Percentiles rank a stretch among this genome's conserved stretches.
Evolutionary conservation across 2,888 invertebrate species (phyloP).

Genomic region (Eilema depressum): DNA sequence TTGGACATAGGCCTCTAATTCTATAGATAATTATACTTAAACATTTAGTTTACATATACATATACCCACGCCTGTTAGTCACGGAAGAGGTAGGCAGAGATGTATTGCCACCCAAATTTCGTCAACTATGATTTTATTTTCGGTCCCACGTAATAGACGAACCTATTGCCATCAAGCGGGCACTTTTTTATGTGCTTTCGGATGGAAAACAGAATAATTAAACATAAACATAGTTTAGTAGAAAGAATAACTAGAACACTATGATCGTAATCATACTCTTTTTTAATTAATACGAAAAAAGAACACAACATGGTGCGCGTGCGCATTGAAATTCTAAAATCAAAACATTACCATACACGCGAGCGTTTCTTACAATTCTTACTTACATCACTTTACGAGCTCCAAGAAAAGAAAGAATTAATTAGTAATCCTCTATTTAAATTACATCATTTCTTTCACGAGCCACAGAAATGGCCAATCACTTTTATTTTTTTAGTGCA

Average conservation of each 20-base stretch:
- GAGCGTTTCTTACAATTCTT: constrained; percentile 10
- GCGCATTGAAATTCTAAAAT: neutral
- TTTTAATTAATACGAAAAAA: constrained; percentile 7
- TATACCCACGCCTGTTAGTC: no score
- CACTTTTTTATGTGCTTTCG: no score
- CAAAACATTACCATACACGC: constrained; percentile 9
- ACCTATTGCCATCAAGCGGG: no score
- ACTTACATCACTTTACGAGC: constrained; percentile 18
- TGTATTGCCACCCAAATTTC: no score
- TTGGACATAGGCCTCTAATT: no score
- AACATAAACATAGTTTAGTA: no score
- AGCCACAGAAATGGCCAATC: constrained; percentile 7
- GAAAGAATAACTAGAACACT: neutral
- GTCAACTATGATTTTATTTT: no score
- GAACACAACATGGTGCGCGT: constrained; percentile 13
- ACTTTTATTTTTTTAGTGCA: neutral
- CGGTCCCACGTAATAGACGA: no score
- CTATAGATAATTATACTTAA: no score
- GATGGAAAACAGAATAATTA: no score
- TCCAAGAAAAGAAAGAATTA: constrained; percentile 26
- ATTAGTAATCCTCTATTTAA: constrained; percentile 18
- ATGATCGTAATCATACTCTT: neutral
- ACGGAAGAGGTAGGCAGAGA: no score
- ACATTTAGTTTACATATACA: no score
- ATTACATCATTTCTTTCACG: constrained; percentile 13